Evolutionary conservation across 2,888 invertebrate species (phyloP).

Genomic region (Hymenopus coronatus): DNA sequence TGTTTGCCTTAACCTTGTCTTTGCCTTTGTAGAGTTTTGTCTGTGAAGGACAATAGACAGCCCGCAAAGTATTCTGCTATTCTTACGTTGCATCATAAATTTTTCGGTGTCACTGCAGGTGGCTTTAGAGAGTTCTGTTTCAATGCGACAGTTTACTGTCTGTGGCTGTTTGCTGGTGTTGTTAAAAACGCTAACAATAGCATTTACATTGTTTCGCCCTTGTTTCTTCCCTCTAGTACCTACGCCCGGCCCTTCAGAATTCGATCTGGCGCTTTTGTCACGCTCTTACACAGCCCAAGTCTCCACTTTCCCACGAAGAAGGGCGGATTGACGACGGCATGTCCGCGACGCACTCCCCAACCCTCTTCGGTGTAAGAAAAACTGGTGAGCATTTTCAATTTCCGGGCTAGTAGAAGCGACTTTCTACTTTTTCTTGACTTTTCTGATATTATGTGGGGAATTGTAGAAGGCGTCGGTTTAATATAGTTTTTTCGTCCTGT

Average conservation of each 20-base stretch:
- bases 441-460: not conserved
- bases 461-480: not conserved
- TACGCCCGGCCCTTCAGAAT: slow-evolving; percentile 10
- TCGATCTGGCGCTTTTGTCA: slow-evolving; percentile 27
- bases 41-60: not conserved
- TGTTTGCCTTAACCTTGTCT: not conserved
- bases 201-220: not conserved
- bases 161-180: not conserved
- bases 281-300: not conserved
- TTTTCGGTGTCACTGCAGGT: not conserved
- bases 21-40: not conserved
- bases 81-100: not conserved
- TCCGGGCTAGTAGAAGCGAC: not conserved
- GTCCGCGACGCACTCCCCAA: not conserved
- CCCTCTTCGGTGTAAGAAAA: not conserved
- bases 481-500: not conserved
- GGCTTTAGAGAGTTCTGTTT: not conserved
- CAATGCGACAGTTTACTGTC: not conserved
- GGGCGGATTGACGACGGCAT: not conserved
- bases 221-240: not conserved
- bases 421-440: not conserved
- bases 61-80: not conserved
- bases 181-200: not conserved
- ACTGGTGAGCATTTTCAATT: not conserved
- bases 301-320: slow-evolving; percentile 22